Evolutionary conservation across 2,888 invertebrate species (phyloP), one percentile per base, ranked within the genome.

Genomic region (Scrobipalpa costella): DNA sequence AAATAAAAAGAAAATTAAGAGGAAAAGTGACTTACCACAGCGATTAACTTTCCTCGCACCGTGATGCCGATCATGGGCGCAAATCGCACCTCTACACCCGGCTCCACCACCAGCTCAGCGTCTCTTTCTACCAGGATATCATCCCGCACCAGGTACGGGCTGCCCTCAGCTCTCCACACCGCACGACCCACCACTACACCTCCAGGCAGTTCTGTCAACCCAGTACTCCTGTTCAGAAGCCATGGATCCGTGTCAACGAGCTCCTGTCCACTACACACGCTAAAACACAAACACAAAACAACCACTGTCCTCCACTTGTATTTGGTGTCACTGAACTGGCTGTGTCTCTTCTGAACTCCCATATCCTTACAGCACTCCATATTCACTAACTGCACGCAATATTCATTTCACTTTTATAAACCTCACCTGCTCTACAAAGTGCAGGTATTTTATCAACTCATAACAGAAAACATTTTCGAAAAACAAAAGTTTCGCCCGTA

Each of bases 1-100:
- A 38, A 38, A 2, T 38, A 38, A n/a, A 40, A 1, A 13, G 11
- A 40, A 40, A 40, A 3, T 40, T 40, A 38, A 40, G 11, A 2
- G 3, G 13, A 13, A 40, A 11, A 13, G 9, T 33, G 15, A 93
- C 95, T 95, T 93, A 99, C 99, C 94, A 96, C 94, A 63, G 98
- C 98, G 65, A 94, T 94, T 36, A 99, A 92, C 70, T 96, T 94
- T 73, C 99, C 99, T 77, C 96, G 94, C 57, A 99, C 96, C 34
- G 97, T 98, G 79, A 99, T 95, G 68, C 99, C 99, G 74, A 97
- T 94, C 90, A 98, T 97, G 2, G 98, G 97, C 6, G 96, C 96
- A 85, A 99, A 98, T 73, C 95, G 93, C 63, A 99, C 90, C 76
- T 95, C 95, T 0, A 98, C 98, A 33, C 99, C 99, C 13, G 98